Evolutionary conservation across 2,113 vertebrate genomes (phyloP), one percentile per base, ranked within the genome.

Genomic region (Motacilla tschutschensis): DNA sequence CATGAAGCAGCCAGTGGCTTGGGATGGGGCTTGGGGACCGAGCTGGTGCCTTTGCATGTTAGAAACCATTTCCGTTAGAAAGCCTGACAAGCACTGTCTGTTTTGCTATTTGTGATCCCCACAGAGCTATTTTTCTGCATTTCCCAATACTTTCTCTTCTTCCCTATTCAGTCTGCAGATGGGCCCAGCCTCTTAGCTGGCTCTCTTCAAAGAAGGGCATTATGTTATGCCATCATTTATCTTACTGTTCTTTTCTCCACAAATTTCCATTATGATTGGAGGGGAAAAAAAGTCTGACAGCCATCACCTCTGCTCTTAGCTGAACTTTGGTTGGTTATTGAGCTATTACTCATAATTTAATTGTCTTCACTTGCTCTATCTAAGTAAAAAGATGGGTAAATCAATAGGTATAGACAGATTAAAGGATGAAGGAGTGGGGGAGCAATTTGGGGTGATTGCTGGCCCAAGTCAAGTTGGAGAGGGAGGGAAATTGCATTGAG

Each of bases 121-220:
- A 63, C 65, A 24, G 90, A 88, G 92, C 84, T 74, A 35, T 82
- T 92, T 91, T 86, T 83, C 92, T 91, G 79, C 57, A 38, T 93
- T 92, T 92, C 79, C 79, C 85, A 81, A 73, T 86, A 92, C 92
- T 91, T 90, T 94, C 84, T 82, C 92, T 70, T 84, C 81, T 71
- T 51, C 79, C 65, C 84, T 70, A 67, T 71, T 88, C 75, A 79
- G 72, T 3, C 44, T 91, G 88, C 46, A 16, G 11, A 57, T 80
- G 85, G 54, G 60, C 31, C 55, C 48, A 63, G 79, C 75, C 55
- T 64, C 54, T 47, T 26, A 64, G 60, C 69, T 51, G 72, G 25
- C 66, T 82, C 44, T 55, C 75, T 71, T 88, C 88, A 88, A 85
- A 91, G 83, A 41, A 87, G 62, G 72, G 60, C 69, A 59, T 88